Evolutionary conservation across 2,797 vertebrate species (phyloP).

Genomic region (Danionella dracula): DNA sequence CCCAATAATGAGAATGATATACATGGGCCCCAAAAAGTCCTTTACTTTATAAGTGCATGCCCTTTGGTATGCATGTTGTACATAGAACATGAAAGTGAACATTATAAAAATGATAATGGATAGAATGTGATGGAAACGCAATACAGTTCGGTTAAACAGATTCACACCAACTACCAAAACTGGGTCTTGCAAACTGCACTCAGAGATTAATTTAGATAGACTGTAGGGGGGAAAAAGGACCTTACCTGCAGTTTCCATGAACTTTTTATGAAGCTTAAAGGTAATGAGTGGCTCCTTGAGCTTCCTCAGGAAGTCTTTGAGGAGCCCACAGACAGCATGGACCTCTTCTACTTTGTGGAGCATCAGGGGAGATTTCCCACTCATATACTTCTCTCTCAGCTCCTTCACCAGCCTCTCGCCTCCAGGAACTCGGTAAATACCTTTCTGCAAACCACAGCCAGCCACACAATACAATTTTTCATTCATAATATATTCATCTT

Average conservation of each 20-base stretch:
- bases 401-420: slow-evolving; percentile 73
- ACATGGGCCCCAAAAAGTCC: too few relatives aligned
- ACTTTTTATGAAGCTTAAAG: slow-evolving; percentile 68
- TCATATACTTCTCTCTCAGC: slow-evolving; percentile 68
- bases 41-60: too few relatives aligned
- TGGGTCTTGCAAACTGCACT: too few relatives aligned
- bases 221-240: too few relatives aligned
- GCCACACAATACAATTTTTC: neutral
- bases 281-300: slow-evolving; percentile 78
- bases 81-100: too few relatives aligned
- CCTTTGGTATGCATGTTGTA: too few relatives aligned
- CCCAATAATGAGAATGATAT: too few relatives aligned
- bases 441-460: slow-evolving; percentile 59
- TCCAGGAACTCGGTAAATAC: slow-evolving; percentile 79
- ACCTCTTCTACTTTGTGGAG: slow-evolving; percentile 72
- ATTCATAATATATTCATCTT: neutral
- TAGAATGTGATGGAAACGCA: too few relatives aligned
- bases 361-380: slow-evolving; percentile 45
- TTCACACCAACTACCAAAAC: too few relatives aligned
- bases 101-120: too few relatives aligned
- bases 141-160: too few relatives aligned
- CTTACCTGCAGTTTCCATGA: slow-evolving; percentile 75
- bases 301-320: slow-evolving; percentile 82
- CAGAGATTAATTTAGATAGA: too few relatives aligned
- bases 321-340: slow-evolving; percentile 77